Base-by-base conservation (phyloP, 2,888 invertebrate genomes). In the Trachelus tabidus region DNA sequence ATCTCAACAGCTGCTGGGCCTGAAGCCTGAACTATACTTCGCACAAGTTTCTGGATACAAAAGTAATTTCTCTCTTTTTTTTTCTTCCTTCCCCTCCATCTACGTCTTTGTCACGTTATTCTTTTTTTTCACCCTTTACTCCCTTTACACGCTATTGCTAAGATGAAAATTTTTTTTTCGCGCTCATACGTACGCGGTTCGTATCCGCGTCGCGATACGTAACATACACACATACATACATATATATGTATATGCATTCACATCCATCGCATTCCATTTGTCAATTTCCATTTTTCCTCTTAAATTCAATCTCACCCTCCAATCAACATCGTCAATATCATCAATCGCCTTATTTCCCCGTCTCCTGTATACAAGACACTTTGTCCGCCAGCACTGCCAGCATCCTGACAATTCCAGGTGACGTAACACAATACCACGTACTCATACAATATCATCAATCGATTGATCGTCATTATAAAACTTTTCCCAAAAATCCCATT, bases 1-100 rank as follows among this genome's bases (percentile, higher is more conserved):
- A 91, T 91, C 91, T 91, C 91, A 91, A 90, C 89, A 91, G 90
- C 90, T 91, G 90, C 88, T 91, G 90, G 90, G 87, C 86, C 87
- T 87, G 23, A 56, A 86, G 88, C 89, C 87, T 85, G 84, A 88
- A 87, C 85, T 88, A 89, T 23, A 89, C 87, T 89, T 89, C 87
- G 87, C 82, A 77, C 84, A 83, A 78, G 56, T 84, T 87, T 83
- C 80, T 85, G 84, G 79, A 87, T 89, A 89, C 85, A 90, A 89
- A 89, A 88, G 84, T 89, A 87, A 85, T 85, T 86, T 85, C 81
- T 68, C 75, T 77, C 75, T 77, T 71, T 35, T 56, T 40, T 56
- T 56, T 9, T 23, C 15, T 40, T 23, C 11, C 15, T 23, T 31
- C 73, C 69, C 37, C 15, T 34, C 23, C 35, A 73, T 30, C 34